Evolutionary conservation across 2,797 vertebrate genomes (phyloP), one percentile per base, ranked within the genome.

Genomic region (Poeciliopsis paucimaculata): DNA sequence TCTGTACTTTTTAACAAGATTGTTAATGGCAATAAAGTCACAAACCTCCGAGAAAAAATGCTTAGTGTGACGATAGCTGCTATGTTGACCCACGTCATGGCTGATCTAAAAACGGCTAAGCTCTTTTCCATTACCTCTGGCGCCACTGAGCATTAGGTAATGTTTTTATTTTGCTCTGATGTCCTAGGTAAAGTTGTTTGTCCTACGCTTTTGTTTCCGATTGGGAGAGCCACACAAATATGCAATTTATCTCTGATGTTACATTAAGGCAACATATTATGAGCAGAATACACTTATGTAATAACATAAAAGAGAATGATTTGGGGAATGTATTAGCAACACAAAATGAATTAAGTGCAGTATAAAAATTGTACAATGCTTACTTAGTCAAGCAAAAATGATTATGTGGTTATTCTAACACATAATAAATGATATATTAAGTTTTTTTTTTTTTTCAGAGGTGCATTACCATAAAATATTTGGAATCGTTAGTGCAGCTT

Each of bases 91-190:
- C 31, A 60, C 57, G 71, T 57, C 80, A 66, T 28, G 64, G n/a
- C 62, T 68, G 28, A 78, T 68, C 39, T 66, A 49, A 82, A 75
- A 71, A 79, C 9, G 0, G 72, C 36, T 76, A 47, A 68, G 36
- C 78, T 57, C 72, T 81, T 83, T 71, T 73, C 66, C 36, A 39
- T 79, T 62, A 79, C 43, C 39, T 76, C 9, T 20, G 46, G 55
- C 55, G 77, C 23, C 2, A 23, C 1, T 28, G 7, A 45, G 41
- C 39, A 47, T 72, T 72, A 72, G 26, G 43, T 45, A 72, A 46
- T 72, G 68, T 45, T 71, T 45, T 71, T 71, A 43, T 78, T 11
- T 68, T 18, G 72, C 45, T 83, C 26, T 78, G 41, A 83, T 72
- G 15, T 13, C 20, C 8, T 20, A 10, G 49, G 7, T 20, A 68